Base-by-base conservation (phyloP, 2,113 vertebrate species). In the Semnornis frantzii region DNA sequence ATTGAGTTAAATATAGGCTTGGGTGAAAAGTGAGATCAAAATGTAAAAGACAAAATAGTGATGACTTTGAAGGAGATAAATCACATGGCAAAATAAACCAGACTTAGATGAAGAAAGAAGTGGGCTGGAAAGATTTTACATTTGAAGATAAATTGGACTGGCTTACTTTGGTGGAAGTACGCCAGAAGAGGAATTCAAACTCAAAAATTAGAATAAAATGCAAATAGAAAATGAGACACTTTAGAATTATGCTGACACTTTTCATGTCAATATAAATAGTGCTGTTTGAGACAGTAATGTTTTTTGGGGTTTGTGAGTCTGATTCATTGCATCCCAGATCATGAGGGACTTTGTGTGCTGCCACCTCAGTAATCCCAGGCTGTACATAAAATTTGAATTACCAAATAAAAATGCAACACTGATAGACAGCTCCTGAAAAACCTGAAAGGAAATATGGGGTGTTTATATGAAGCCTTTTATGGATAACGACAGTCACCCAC, bases 371-470 rank as follows among this genome's bases (percentile, higher is more conserved):
- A 85, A 59, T 2, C 27, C 5, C 1, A 48, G n/a, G 52, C 13
- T 11, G 33, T 31, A 16, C 6, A 31, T 46, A 66, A 83, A 59
- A 39, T 69, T 0, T 31, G 15, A 85, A 50, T 21, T 82, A 58
- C 54, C 19, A 28, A 44, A 71, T 31, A 58, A 33, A 63, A 84
- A 63, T 10, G 28, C 15, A 57, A 12, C 8, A 68, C 3, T 64
- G 48, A 19, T 18, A 37, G 37, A 8, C 30, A 77, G 5, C 24
- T 9, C 28, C 30, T 44, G n/a, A 71, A 46, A 33, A 57, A 65
- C 10, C 3, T 0, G 0, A 57, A 57, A 15, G 16, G 42, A 92
- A 77, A 74, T 23, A 81, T 0, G 0, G 1, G 9, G 37, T 24
- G 4, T 25, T 42, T 31, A 4, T 31, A 8, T 42, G 21, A 6